A percentile compares a stretch with the other conserved stretches of the same genome.
Conservation (phyloP, 2,797 vertebrate species). For the Falco rusticolus region DNA sequence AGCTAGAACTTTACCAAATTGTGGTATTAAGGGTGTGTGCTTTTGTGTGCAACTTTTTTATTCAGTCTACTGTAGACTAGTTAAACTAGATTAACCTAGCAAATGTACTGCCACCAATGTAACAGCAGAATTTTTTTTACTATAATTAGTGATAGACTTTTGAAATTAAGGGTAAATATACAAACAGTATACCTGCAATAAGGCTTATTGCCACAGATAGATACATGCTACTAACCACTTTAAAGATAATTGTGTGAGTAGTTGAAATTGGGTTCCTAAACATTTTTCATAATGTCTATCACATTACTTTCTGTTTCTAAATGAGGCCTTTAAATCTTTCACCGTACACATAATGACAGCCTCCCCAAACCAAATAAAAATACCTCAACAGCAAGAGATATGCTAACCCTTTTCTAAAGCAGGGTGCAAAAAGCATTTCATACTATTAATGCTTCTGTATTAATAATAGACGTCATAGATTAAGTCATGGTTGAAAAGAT, state of each 20-base stretch:
- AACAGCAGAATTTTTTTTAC: neutral
- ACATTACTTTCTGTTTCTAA: neutral
- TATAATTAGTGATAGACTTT: neutral
- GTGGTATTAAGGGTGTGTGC: neutral
- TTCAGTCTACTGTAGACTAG: neutral
- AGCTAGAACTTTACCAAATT: neutral
- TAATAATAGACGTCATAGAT: neutral
- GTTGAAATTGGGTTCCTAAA: neutral
- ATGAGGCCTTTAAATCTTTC: neutral
- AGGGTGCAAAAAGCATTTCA: neutral
- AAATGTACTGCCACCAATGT: neutral
- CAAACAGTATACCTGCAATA: neutral
- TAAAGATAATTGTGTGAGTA: neutral
- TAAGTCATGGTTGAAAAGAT: neutral
- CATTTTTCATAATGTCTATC: neutral
- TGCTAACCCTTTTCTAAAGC: neutral
- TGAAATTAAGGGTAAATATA: neutral
- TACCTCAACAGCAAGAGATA: neutral
- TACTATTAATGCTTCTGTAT: neutral
- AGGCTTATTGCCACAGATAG: neutral
- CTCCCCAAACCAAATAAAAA: neutral
- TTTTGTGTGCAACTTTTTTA: neutral
- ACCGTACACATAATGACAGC: neutral
- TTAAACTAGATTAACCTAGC: neutral
- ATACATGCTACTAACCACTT: rapidly evolving